Base-by-base conservation (phyloP, 1,140 invertebrate species). In the Zaprionus nigranus region DNA sequence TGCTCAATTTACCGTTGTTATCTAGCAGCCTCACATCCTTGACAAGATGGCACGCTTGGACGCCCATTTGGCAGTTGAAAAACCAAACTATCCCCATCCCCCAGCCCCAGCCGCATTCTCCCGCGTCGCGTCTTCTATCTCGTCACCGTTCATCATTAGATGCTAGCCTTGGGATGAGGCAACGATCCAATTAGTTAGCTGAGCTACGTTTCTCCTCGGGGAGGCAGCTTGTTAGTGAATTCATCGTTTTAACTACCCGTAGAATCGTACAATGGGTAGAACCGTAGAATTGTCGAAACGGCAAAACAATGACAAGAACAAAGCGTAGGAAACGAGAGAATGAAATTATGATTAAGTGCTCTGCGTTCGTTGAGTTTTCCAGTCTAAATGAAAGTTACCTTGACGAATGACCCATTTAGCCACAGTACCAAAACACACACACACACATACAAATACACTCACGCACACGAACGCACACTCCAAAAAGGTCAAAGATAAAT, bases 311-410 rank as follows among this genome's bases (percentile, higher is more conserved):
- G 78, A 88, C 83, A 88, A 87, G 84, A 87, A 84, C 81, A 80
- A 80, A 88, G 71, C 60, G 46, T 24, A 60, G 53, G 62, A 59
- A 82, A 69, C 66, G 63, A 70, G 70, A 75, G 81, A 81, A 81
- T 74, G 85, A 80, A 90, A 87, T 91, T 91, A 82, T 86, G 77
- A 90, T 82, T 80, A 90, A 86, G 74, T 82, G 82, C 74, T 71
- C 73, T 74, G 86, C 82, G 82, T 80, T 79, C 69, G 70, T 57
- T 81, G 54, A 67, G 75, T 86, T 86, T 90, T 82, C 81, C 79
- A 84, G 76, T 79, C 90, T 81, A 90, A 90, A 90, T 90, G 86
- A 90, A 90, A 90, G 86, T 91, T 90, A 91, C 86, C 86, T 91
- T 90, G 86, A 90, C 86, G 86, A 90, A 86, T 91, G 86, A 90